Base-by-base conservation (phyloP, 2,113 vertebrate genomes). In the Cavia porcellus region DNA sequence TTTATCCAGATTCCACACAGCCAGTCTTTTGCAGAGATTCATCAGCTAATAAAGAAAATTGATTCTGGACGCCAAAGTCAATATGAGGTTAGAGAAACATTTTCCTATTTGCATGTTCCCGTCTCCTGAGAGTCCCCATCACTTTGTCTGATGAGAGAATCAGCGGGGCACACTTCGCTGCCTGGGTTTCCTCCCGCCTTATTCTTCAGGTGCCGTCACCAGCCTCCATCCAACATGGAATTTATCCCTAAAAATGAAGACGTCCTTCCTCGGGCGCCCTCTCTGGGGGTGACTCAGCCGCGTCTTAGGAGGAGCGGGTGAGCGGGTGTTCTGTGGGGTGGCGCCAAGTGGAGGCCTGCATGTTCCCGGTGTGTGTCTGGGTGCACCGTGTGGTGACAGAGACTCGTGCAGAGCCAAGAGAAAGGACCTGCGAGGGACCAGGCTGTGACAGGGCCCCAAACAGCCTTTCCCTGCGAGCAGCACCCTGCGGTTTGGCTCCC, bases 11-110 rank as follows among this genome's bases (percentile, higher is more conserved):
- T 98, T 98, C 97, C 92, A 97, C 66, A 92, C 98, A 98, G 98
- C 97, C 97, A 97, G 98, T 96, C 98, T 98, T 98, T 97, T 95
- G 94, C 98, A 95, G 91, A 97, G 98, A 98, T 98, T 98, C 98
- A 98, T 98, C 98, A 98, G 96, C 98, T 98, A 99, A 99, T 99
- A 99, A 98, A 98, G 98, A 97, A 98, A 98, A 98, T 98, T 98
- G 98, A 98, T 98, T 98, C 97, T 94, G 94, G 97, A 95, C 98
- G 98, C 92, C 98, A 97, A 96, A 98, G 98, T 98, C 98, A 97
- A 98, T 98, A 97, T 0, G 22, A 97, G 98, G 97, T 98, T 97
- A 98, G 97, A 93, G 95, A 97, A 97, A 97, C 0, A 14, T 66
- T 74, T 15, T 1, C 0, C 3, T 28, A 70, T 5, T 25, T 90